Base-by-base conservation (phyloP, 2,888 invertebrate species). In the Adelphocoris suturalis region DNA sequence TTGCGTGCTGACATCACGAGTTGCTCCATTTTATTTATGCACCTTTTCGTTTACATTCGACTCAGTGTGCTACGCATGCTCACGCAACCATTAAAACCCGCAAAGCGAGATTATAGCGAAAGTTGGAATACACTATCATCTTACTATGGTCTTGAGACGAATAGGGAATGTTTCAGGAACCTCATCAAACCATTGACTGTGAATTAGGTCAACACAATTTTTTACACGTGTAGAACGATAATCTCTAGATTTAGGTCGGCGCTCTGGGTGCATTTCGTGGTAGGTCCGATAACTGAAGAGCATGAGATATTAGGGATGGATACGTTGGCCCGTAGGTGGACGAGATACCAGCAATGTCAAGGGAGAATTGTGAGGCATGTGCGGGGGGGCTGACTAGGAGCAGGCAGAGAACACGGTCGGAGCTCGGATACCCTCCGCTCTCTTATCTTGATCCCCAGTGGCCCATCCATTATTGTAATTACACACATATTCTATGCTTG, bases 281-380 rank as follows among this genome's bases (percentile, higher is more conserved):
- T 12, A 68, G 68, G 68, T 68, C 68, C 68, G 68, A 68, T 68
- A 68, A 68, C 68, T 27, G 68, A 68, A 68, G 68, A 68, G 68
- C 68, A 27, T 68, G 68, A 68, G 68, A 68, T 61, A 61, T 61
- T 61, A 61, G 61, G 61, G 61, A 61, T 61, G 61, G 61, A 61
- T 68, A 19, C 19, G 19, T n/a, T 2, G 68, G 19, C 23, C 27
- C 19, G 3, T 12, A 19, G 68, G n/a, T n/a, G 68, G 68, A 23
- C 23, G 68, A 68, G 68, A 68, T 68, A 68, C 7, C 23, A 13
- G 19, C 27, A 27, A 23, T 68, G 68, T 68, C 68, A 68, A 68
- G 68, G 68, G 68, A 68, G 68, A 68, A 68, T 68, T 68, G 68
- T 68, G 68, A 68, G 68, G 68, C 68, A 61, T 19, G 68, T 68